A percentile compares a stretch with the other conserved stretches of the same genome.
Evolutionary conservation across 2,113 vertebrate genomes (phyloP).

Genomic region (Neolamprologus longior): DNA sequence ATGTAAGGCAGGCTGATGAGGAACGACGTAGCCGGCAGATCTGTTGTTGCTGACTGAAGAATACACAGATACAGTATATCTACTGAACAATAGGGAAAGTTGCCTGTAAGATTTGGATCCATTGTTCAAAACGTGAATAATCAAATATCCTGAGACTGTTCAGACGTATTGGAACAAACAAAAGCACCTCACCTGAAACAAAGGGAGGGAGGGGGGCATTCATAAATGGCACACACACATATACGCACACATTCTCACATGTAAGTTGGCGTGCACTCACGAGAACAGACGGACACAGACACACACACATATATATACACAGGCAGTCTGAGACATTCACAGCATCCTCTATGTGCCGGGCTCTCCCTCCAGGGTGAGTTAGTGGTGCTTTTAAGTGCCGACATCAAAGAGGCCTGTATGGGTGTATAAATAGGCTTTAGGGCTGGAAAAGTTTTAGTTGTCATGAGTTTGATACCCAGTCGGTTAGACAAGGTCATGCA

Average conservation of each 20-base stretch:
- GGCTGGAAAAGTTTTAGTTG: conserved; percentile 54
- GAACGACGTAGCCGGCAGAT: conserved; percentile 2
- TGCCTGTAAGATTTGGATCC: background rate
- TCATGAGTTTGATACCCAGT: conserved; percentile 49
- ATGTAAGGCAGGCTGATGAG: conserved; percentile 1
- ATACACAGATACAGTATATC: background rate
- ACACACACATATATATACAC: background rate
- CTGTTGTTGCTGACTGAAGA: background rate
- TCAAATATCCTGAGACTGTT: background rate
- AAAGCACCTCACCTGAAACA: background rate
- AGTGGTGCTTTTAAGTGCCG: conserved; percentile 64
- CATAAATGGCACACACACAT: background rate
- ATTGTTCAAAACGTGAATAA: background rate
- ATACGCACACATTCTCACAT: background rate
- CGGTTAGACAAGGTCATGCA: conserved; percentile 54
- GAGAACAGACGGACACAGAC: background rate
- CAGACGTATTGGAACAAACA: background rate
- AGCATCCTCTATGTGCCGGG: conserved; percentile 43
- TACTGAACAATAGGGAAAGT: background rate
- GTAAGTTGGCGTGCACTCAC: background rate
- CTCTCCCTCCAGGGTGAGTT: conserved; percentile 58
- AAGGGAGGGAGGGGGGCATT: background rate
- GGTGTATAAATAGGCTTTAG: conserved; percentile 54
- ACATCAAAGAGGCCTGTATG: conserved; percentile 58
- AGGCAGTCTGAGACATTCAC: conserved; percentile 2